A percentile compares a stretch with the other conserved stretches of the same genome.
Evolutionary conservation across 2,113 vertebrate species (phyloP).

Genomic region (Neogale vison): DNA sequence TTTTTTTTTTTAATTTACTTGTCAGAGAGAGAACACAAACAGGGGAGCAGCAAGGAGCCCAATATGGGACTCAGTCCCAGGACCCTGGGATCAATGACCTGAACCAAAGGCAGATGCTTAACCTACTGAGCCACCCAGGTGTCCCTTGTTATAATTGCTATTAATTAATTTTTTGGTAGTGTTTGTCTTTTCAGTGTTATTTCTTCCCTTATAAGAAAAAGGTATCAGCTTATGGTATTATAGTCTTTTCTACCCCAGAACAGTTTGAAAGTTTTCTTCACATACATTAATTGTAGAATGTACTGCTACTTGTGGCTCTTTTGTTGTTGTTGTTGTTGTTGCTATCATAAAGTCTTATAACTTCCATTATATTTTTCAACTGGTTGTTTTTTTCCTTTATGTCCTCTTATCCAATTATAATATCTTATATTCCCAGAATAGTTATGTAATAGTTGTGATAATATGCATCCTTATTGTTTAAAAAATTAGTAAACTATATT

Average conservation of each 20-base stretch:
- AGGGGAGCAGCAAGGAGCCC: neutral
- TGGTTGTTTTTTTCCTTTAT: neutral
- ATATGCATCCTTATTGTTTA: neutral
- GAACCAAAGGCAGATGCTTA: neutral
- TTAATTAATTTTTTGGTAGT: conserved; percentile 29
- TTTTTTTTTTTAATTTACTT: neutral
- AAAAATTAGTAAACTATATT: neutral
- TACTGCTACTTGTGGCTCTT: neutral
- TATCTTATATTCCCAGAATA: neutral
- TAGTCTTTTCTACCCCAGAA: neutral
- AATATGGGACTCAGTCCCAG: too few relatives aligned
- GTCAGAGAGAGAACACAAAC: neutral
- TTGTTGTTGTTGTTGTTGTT: neutral
- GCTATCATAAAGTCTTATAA: conserved; percentile 2
- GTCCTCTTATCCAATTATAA: neutral
- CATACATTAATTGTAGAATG: neutral
- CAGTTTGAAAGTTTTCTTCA: neutral
- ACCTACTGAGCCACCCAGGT: neutral
- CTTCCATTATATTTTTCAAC: neutral
- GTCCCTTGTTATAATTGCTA: neutral
- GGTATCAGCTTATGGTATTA: neutral
- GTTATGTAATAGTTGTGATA: neutral
- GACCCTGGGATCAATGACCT: neutral
- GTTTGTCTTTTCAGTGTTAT: neutral
- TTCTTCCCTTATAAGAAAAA: neutral